Evolutionary conservation across 1,140 invertebrate species (phyloP), one percentile per base, ranked within the genome.

Genomic region (Zaprionus gabonicus): DNA sequence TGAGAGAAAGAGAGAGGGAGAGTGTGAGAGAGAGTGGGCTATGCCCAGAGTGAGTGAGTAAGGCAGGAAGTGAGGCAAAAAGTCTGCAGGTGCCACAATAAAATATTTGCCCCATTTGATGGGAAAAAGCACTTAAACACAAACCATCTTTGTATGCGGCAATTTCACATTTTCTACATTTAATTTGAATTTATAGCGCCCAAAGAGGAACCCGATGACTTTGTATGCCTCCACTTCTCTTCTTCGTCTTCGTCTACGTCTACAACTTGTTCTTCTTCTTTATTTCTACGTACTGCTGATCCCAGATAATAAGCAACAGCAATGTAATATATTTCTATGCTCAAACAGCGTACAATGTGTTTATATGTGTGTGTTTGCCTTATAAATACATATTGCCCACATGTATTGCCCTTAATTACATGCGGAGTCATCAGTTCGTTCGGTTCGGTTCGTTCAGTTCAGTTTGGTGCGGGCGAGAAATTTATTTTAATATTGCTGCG

Each of bases 401-500:
- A 81, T 71, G 38, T 66, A 58, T 64, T 72, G 63, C 63, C 80
- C 83, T 78, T 87, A 87, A 87, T 87, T 87, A 78, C 80, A 78
- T 74, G 49, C 66, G 62, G 66, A 67, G 69, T 76, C 73, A 76
- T 76, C 73, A 76, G 81, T 62, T 41, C 46, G 46, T 25, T 25
- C n/a, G 41, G 41, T 46, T 17, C n/a, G n/a, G 41, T 23, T 46
- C n/a, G 63, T 62, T 73, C 57, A 49, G 62, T 23, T 51, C 9
- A 34, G 6, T 49, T 10, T 49, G 68, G 55, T 66, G 38, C 49
- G 53, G 71, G 44, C 36, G 58, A 63, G 76, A 87, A 41, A 87
- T 87, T 80, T 88, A 88, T 88, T 88, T 88, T 88, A 88, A 88
- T 88, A 88, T 88, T 88, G 84, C 74, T 82, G 84, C 84, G 84